Evolutionary conservation across 2,888 invertebrate species (phyloP), one percentile per base, ranked within the genome.

Genomic region (Oegoconia quadripuncta): DNA sequence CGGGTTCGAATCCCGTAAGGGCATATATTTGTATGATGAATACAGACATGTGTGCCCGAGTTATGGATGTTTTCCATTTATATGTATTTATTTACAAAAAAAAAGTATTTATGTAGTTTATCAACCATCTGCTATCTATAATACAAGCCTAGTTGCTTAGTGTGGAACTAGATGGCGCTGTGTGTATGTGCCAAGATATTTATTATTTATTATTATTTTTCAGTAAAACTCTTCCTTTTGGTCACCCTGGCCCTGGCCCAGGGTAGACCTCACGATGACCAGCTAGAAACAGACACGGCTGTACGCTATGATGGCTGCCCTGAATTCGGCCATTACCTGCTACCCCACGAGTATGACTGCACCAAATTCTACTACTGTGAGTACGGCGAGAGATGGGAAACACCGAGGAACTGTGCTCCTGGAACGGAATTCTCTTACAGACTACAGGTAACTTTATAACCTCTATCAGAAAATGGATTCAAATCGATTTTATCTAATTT

Each of bases 321-420:
- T 30, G 29, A 30, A n/a, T 30, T 30, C 51, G 92, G 88, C 16
- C 74, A 75, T 32, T 48, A 43, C 31, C 52, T 79, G 0, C 37
- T 80, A 0, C 68, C 70, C 2, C 81, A 84, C 46, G 83, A 84
- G 26, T 71, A 64, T 9, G 72, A 78, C 42, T 84, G 83, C 52
- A 68, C 69, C 0, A 70, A 68, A 48, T 84, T 78, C 53, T 84
- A 84, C 57, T 78, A 79, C 52, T 86, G 84, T 42, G 74, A 77
- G 23, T 68, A 64, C 41, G 84, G 83, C 0, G 0, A 52, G 34
- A 74, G 64, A 29, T 64, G 51, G 29, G 52, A 52, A 0, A 23
- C 41, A 0, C 52, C 76, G 0, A 61, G 62, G 0, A 23, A 39
- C 9, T 83, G 83, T 25, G 56, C 74, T 0, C 64, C 64, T 0